phyloP scores from a whole-genome alignment of 1,140 invertebrate genomes.

The Lycorma delicatula region DNA sequence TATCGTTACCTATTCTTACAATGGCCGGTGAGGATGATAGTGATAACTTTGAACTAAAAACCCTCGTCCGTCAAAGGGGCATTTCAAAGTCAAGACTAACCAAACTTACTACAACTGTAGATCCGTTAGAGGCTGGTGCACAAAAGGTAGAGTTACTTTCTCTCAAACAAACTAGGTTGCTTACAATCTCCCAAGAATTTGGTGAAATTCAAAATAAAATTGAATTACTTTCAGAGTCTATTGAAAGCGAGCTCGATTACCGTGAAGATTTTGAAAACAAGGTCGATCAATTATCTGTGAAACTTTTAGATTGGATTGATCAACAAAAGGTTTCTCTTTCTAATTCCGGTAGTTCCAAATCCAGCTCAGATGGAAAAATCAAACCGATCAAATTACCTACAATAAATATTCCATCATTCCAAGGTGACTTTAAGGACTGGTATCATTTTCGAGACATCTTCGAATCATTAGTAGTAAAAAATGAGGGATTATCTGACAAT shows the following conservation, averaged over 20 bases:
- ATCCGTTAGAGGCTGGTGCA: too few relatives aligned
- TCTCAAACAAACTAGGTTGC: too few relatives aligned
- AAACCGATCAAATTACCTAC: background rate
- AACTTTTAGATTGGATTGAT: background rate
- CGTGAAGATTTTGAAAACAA: background rate
- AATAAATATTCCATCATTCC: background rate
- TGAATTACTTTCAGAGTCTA: background rate
- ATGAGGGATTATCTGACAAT: conserved; percentile 13
- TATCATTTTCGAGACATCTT: background rate
- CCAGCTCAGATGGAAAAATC: background rate
- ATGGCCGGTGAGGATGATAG: too few relatives aligned
- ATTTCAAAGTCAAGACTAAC: too few relatives aligned
- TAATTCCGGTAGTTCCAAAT: background rate
- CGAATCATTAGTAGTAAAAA: background rate
- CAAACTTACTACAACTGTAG: too few relatives aligned
- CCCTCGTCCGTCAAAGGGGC: too few relatives aligned
- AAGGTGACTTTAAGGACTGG: background rate
- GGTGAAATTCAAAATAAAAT: conserved; percentile 7
- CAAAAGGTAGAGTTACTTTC: too few relatives aligned
- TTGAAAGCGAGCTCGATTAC: background rate
- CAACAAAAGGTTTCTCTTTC: background rate
- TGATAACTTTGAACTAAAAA: too few relatives aligned
- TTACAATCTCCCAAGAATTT: too few relatives aligned
- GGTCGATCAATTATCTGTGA: background rate
- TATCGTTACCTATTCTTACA: too few relatives aligned